phyloP scores from a whole-genome alignment of 2,797 vertebrate genomes.

The Dryobates pubescens region DNA sequence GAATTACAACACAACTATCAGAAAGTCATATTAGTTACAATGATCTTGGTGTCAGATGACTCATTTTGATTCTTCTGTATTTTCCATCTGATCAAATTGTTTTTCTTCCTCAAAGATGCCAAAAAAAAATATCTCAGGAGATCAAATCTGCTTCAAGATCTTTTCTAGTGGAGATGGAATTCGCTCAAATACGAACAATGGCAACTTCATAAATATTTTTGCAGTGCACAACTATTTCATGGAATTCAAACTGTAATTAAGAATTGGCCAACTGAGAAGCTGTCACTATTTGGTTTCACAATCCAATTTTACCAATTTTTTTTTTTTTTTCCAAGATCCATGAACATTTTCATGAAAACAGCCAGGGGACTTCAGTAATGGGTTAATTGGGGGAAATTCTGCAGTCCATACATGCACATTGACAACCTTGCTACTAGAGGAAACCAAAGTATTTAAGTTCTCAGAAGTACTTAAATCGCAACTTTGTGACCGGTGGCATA shows the following conservation, averaged over 20 bases:
- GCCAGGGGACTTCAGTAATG: accelerated
- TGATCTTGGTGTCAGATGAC: accelerated
- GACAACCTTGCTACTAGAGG: background rate
- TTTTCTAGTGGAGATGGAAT: background rate
- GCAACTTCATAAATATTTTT: background rate
- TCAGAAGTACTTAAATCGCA: background rate
- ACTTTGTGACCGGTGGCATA: accelerated
- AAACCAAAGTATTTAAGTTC: accelerated
- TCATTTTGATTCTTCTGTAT: background rate
- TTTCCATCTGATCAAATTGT: background rate
- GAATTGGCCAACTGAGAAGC: accelerated
- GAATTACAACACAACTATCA: background rate
- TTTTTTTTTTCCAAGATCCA: background rate
- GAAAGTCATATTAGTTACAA: background rate
- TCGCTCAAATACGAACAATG: accelerated
- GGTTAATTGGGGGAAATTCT: background rate
- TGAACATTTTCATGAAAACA: background rate
- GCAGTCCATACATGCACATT: background rate
- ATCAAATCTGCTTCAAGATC: background rate
- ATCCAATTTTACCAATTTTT: too few species aligned
- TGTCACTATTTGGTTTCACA: background rate
- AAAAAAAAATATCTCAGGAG: background rate
- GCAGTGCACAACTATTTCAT: background rate
- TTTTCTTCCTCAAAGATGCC: background rate
- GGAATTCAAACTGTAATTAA: background rate